phyloP scores from a whole-genome alignment of 1,140 invertebrate genomes.

The Nautilus pompilius region DNA sequence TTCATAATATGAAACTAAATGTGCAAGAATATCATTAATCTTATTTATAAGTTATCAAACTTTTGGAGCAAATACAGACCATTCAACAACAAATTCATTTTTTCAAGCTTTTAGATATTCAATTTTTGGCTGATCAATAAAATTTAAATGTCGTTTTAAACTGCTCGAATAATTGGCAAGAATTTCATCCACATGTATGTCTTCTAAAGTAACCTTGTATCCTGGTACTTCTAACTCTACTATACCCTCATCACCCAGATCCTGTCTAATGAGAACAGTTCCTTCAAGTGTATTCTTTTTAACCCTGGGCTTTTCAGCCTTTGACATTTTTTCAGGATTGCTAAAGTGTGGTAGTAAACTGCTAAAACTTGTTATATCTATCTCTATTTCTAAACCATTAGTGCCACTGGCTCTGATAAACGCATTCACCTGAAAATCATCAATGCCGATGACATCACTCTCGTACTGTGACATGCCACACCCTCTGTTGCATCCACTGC shows the following conservation, averaged over 20 bases:
- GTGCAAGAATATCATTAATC: too few relatives aligned
- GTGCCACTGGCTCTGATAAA: conserved; percentile 38
- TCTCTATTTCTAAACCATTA: conserved; percentile 43
- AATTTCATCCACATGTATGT: conserved; percentile 24
- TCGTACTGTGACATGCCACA: conserved; percentile 28
- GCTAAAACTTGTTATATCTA: conserved; percentile 13
- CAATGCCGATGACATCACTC: conserved; percentile 41
- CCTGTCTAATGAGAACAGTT: conserved; percentile 32
- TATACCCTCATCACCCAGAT: conserved; percentile 32
- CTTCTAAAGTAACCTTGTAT: conserved; percentile 29
- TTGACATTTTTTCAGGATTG: background rate
- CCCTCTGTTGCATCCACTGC: background rate
- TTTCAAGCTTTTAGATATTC: too few relatives aligned
- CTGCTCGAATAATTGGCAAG: conserved; percentile 24
- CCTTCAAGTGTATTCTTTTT: conserved; percentile 14
- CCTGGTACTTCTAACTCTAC: conserved; percentile 37
- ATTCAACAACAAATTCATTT: too few relatives aligned
- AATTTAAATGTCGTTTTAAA: conserved; percentile 24
- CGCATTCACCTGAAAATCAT: conserved; percentile 41
- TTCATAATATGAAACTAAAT: too few relatives aligned
- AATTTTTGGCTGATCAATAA: conserved; percentile 21
- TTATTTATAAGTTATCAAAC: too few relatives aligned
- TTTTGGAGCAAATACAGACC: too few relatives aligned
- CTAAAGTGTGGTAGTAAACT: background rate
- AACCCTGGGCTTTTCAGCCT: background rate